Conservation (phyloP, 2,888 invertebrate species). For the Dynastes maya region DNA sequence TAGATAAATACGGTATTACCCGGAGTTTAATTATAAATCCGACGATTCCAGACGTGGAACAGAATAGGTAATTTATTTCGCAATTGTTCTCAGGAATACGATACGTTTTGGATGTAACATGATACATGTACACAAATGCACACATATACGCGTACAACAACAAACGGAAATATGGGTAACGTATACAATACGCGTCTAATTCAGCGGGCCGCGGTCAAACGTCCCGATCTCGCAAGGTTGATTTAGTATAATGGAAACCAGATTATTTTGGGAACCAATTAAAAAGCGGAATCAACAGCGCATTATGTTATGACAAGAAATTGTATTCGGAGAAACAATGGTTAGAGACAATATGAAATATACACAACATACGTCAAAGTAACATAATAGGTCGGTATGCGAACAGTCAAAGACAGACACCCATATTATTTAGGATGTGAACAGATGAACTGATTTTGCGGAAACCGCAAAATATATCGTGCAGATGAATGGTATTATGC, state of each 20-base stretch:
- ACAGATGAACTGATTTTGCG: not conserved
- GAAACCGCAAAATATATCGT: not conserved
- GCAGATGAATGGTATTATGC: not conserved
- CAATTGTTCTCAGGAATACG: slow-evolving; percentile 49
- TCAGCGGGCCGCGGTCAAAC: slow-evolving; percentile 8
- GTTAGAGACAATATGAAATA: slow-evolving; percentile 13
- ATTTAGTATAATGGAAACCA: slow-evolving; percentile 37
- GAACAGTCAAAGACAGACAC: not conserved
- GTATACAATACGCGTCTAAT: slow-evolving; percentile 17
- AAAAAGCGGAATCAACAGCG: slow-evolving; percentile 22
- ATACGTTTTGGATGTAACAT: slow-evolving; percentile 46
- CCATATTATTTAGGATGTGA: not conserved
- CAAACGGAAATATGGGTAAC: not conserved
- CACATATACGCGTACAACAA: not conserved
- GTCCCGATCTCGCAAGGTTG: slow-evolving; percentile 26
- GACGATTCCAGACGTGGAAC: slow-evolving; percentile 50
- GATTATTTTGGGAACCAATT: slow-evolving; percentile 43
- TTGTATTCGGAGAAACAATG: slow-evolving; percentile 35
- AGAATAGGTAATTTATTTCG: slow-evolving; percentile 49
- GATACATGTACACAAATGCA: slow-evolving; percentile 14
- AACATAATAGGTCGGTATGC: slow-evolving; percentile 1
- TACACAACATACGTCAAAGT: not conserved
- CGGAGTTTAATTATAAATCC: slow-evolving; percentile 55
- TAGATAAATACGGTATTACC: slow-evolving; percentile 56
- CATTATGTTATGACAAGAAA: slow-evolving; percentile 31